Percentiles rank a stretch among this genome's conserved stretches.
Evolutionary conservation across 2,888 invertebrate species (phyloP).

Genomic region (Diplolepis rosae): DNA sequence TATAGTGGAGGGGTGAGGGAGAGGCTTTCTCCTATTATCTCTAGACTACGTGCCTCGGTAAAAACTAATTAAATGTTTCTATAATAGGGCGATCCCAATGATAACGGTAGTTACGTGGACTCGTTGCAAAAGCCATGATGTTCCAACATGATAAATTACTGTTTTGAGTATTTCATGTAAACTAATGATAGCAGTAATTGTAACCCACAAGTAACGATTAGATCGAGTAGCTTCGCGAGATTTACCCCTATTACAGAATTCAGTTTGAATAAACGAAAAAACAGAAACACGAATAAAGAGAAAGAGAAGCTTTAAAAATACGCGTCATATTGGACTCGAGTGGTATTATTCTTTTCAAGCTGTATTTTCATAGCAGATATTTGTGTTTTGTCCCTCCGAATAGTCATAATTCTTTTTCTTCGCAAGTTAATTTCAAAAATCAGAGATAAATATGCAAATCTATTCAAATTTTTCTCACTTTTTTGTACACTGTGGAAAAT

Average conservation of each 20-base stretch:
- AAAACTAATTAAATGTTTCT: constrained; percentile 66
- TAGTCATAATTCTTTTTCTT: background rate
- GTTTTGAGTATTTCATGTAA: constrained; percentile 43
- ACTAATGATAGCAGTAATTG: constrained; percentile 55
- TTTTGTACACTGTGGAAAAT: too few relatives aligned
- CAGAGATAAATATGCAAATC: background rate
- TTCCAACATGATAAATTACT: constrained; percentile 29
- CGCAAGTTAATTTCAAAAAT: background rate
- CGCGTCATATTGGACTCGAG: background rate
- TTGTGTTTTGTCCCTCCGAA: background rate
- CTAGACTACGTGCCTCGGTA: constrained; percentile 46
- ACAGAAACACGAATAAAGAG: background rate
- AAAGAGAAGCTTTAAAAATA: background rate
- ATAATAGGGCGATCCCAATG: constrained; percentile 59
- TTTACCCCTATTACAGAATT: constrained; percentile 13
- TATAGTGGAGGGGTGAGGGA: constrained; percentile 31
- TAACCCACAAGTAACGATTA: background rate
- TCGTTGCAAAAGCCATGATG: constrained; percentile 37
- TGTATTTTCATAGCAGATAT: constrained; percentile 4
- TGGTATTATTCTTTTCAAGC: constrained; percentile 1
- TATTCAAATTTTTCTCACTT: background rate
- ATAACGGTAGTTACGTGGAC: constrained; percentile 50
- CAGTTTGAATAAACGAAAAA: background rate
- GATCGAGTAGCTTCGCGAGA: constrained; percentile 43
- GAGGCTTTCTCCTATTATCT: constrained; percentile 59